These are phyloP conservation scores for Ginglymostoma cirratum DNA, from an alignment of 2,113 vertebrate species.

Conservation along the genomic window DNA sequence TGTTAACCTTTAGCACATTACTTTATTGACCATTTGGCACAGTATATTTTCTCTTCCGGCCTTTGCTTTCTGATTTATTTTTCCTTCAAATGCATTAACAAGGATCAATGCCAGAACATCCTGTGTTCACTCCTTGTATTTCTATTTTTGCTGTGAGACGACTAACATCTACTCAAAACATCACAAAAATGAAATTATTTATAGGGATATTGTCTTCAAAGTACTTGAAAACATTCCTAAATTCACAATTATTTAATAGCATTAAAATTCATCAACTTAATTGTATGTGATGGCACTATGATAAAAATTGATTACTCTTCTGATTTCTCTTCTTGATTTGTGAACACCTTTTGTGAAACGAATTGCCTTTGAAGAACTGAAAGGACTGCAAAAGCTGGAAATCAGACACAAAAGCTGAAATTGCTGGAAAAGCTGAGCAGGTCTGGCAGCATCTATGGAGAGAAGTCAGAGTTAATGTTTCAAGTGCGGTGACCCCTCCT, in stretches of 20 bases:
- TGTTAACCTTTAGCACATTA: neutral
- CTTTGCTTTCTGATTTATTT: neutral
- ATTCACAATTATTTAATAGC: neutral
- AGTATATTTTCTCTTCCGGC: neutral
- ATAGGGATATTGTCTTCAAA: neutral
- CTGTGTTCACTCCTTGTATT: neutral
- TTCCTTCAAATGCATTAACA: neutral
- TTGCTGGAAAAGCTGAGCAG: no score
- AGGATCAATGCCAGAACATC: neutral
- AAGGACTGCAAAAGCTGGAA: no score
- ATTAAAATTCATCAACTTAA: neutral
- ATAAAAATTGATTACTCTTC: neutral
- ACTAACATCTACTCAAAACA: neutral
- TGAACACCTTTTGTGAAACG: neutral
- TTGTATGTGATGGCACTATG: neutral
- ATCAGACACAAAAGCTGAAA: no score
- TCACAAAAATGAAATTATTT: neutral
- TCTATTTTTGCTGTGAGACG: neutral
- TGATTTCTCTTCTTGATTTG: neutral
- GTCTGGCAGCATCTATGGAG: no score
- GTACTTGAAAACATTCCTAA: neutral
- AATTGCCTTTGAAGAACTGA: neutral
- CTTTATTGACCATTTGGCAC: neutral
- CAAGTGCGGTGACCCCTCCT: no score
- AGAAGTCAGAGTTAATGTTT: no score